A percentile compares a stretch with the other conserved stretches of the same genome.
phyloP scores from a whole-genome alignment of 1,140 invertebrate species.

The Dermatophagoides farinae region DNA sequence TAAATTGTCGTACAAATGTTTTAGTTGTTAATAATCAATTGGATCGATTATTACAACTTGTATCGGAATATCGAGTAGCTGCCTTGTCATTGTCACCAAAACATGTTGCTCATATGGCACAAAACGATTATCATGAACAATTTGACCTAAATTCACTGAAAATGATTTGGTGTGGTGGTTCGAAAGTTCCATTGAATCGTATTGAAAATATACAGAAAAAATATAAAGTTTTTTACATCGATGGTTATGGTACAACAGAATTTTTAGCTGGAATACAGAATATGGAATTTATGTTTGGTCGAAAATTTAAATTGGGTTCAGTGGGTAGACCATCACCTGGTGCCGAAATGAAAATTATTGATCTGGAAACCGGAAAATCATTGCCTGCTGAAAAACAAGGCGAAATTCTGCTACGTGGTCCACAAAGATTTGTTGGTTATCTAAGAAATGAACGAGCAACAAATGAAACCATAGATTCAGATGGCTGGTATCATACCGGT shows the following conservation, averaged over 20 bases:
- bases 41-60: background rate
- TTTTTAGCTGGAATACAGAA: background rate
- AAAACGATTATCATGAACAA: background rate
- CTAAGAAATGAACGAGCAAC: constrained; percentile 17
- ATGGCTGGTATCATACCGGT: constrained; percentile 19
- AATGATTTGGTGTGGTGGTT: background rate
- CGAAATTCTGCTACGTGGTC: constrained; percentile 29
- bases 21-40: background rate
- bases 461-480: constrained; percentile 6
- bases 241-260: constrained; percentile 2
- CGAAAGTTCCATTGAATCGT: background rate
- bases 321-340: background rate
- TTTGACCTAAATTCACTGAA: constrained; percentile 1
- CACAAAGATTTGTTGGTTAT: constrained; percentile 18
- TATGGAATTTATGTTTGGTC: background rate
- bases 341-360: constrained; percentile 20
- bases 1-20: background rate
- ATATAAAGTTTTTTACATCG: background rate
- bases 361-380: constrained; percentile 35
- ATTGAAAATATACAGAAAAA: background rate
- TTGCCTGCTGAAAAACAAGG: constrained; percentile 29
- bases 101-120: background rate
- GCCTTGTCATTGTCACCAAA: background rate
- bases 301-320: background rate
- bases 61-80: background rate